These are phyloP conservation scores for Pteruthius melanotis DNA, from an alignment of 2,113 vertebrate genomes.

Conservation along the genomic window DNA sequence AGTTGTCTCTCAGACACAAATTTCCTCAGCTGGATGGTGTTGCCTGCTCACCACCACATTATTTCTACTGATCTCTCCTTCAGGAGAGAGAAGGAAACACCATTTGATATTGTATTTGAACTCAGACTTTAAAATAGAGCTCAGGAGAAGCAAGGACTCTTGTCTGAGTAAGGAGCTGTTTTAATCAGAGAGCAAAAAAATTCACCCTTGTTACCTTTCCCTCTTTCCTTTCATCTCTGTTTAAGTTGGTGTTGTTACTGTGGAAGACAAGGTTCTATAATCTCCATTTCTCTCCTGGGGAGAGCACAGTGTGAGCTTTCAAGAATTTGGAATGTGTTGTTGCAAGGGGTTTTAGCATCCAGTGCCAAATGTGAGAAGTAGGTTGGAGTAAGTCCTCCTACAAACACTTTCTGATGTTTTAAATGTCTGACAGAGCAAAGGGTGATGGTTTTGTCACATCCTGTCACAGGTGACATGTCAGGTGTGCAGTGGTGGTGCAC, in stretches of 20 bases:
- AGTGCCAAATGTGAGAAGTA: background rate
- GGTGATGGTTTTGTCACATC: background rate
- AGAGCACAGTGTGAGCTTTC: background rate
- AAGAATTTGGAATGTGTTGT: background rate
- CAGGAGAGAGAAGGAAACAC: background rate
- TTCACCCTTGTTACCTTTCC: background rate
- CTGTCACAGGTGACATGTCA: background rate
- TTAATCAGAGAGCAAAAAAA: background rate
- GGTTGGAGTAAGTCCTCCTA: background rate
- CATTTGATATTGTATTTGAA: background rate
- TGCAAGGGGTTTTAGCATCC: background rate
- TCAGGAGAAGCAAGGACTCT: background rate
- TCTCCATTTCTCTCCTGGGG: background rate
- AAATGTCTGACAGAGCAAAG: background rate
- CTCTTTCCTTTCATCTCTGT: background rate
- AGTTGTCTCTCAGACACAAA: background rate
- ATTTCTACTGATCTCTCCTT: background rate
- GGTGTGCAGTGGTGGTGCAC: accelerated
- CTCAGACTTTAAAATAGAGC: background rate
- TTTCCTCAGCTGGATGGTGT: background rate
- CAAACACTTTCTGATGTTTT: background rate
- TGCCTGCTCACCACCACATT: background rate
- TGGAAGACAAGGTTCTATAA: background rate
- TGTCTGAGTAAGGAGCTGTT: background rate
- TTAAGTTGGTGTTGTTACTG: background rate